Evolutionary conservation across 2,113 vertebrate species (phyloP), one percentile per base, ranked within the genome.

Genomic region (Cephalopholis sonnerati): DNA sequence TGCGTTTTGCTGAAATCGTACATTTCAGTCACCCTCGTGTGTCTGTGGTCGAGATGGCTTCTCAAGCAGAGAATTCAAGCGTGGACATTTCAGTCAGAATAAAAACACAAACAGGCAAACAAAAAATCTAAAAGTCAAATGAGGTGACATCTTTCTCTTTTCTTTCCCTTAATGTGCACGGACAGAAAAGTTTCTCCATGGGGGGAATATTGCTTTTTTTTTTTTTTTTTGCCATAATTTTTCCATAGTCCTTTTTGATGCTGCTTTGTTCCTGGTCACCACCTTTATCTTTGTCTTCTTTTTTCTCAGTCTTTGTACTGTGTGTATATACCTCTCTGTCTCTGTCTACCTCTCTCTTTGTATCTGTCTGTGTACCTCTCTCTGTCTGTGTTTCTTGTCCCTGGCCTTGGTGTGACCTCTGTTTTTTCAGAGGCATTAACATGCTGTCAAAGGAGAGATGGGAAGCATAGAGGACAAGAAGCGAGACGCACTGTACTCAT

Each of bases 391-490:
- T 44, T 10, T 48, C 50, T 55, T 27, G 25, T 54, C 18, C 8
- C 17, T 36, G 39, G 25, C 64, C 41, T 36, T 50, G 17, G 17
- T 25, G 3, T 24, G 20, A 25, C 68, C 59, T 44, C 62, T 48
- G 41, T 20, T 65, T 58, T 50, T 27, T 16, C 61, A 39, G 51
- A 55, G 50, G 36, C 22, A 10, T 57, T 65, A 48, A 73, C 61
- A 58, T 41, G 79, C 41, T 27, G 70, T 61, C 76, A 68, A 46
- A 50, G 22, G 32, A 53, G 53, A 59, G 55, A 25, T 41, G 32
- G n/a, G 29, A 76, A 73, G 39, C n/a, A 24, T 11, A 24, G n/a
- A 58, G 68, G 68, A 62, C 10, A 36, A 66, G 70, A 66, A 24
- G 59, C 8, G 41, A 55, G 27, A 82, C 3, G 2, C 8, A 53